A percentile compares a stretch with the other conserved stretches of the same genome.
These are phyloP conservation scores for Pterocles orientalis DNA, from an alignment of 2,113 vertebrate genomes.

Conservation along the genomic window DNA sequence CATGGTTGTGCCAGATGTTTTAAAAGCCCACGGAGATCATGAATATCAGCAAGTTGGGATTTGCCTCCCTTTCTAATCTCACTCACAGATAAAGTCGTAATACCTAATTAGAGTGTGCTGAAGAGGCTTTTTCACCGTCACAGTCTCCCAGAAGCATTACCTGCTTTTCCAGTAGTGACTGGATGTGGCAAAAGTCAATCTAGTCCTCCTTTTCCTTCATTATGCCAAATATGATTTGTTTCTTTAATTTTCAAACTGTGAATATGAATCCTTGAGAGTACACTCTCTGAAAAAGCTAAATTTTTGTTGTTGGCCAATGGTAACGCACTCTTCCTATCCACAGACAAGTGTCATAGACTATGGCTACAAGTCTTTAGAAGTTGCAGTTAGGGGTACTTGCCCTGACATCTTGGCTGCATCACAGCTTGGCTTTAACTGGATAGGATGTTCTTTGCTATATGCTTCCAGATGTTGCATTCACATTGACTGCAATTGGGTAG, in stretches of 20 bases:
- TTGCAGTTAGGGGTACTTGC: not conserved
- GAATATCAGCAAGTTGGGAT: not conserved
- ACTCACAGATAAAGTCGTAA: not conserved
- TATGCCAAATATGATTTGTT: not conserved
- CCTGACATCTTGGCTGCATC: not conserved
- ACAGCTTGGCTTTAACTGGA: not conserved
- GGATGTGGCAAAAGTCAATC: not conserved
- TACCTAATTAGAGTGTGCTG: not conserved
- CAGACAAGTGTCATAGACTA: not conserved
- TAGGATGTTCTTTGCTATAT: not conserved
- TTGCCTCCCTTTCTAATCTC: not conserved
- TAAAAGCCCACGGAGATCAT: not conserved
- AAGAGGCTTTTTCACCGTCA: not conserved
- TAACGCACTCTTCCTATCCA: not conserved
- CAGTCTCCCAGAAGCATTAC: not conserved
- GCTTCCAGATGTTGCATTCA: not conserved
- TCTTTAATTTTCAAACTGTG: not conserved
- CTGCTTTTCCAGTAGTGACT: not conserved
- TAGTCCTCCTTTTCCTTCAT: not conserved
- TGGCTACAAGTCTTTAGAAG: not conserved
- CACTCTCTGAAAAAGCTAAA: not conserved
- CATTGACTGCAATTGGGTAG: not conserved
- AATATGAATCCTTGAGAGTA: rapidly evolving
- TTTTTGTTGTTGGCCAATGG: not conserved
- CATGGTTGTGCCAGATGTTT: not conserved